Conservation (phyloP, 2,888 invertebrate genomes). For the Chironomus tentans region DNA sequence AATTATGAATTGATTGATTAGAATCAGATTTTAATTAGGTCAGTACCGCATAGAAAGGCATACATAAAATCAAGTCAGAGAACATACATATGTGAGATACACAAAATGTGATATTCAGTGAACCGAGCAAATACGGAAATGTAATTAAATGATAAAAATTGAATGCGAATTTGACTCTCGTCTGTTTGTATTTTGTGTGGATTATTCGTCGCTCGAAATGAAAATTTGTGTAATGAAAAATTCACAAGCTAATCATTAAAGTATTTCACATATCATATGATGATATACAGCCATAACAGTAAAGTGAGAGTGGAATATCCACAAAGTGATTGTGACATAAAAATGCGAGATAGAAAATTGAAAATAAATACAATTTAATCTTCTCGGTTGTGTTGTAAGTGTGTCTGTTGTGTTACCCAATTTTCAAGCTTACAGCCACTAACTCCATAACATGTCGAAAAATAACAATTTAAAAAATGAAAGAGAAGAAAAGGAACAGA, state of each 20-base stretch:
- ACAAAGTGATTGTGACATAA: neutral
- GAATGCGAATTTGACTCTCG: neutral
- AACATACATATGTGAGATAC: neutral
- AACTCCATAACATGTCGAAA: neutral
- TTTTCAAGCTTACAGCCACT: too few relatives aligned
- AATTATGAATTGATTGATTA: conserved; percentile 26
- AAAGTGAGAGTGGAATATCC: neutral
- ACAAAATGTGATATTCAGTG: neutral
- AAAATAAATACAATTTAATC: neutral
- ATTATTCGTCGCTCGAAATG: too few relatives aligned
- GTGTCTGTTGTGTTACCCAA: too few relatives aligned
- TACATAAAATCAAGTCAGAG: neutral
- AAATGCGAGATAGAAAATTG: neutral
- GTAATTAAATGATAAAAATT: neutral
- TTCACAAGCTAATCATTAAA: neutral
- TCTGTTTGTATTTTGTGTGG: too few relatives aligned
- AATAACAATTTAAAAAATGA: neutral
- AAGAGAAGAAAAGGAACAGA: neutral
- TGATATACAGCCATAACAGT: neutral
- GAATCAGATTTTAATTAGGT: conserved; percentile 26
- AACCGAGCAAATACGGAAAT: neutral
- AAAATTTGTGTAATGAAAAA: neutral
- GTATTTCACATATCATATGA: neutral
- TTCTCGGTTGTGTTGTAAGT: neutral
- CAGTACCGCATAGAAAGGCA: neutral